These are phyloP conservation scores for Chouioia cunea DNA, from an alignment of 2,888 invertebrate genomes.

Conservation along the genomic window DNA sequence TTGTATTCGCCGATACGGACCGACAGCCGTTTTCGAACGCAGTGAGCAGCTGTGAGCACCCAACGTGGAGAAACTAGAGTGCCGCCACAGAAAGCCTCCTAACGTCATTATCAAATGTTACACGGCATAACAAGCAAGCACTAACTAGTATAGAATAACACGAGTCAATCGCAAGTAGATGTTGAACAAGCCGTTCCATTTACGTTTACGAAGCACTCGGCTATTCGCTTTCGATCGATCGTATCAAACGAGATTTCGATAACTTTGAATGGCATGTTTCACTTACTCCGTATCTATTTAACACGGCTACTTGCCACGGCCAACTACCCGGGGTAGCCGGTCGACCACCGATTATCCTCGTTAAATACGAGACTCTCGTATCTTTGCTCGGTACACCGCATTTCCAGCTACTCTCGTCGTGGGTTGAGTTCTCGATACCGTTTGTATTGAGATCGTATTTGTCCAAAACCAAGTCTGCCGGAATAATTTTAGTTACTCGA, in stretches of 20 bases:
- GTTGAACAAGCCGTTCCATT: too few species aligned
- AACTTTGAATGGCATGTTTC: too few species aligned
- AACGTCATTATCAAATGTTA: constrained; percentile 30
- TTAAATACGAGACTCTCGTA: constrained; percentile 61
- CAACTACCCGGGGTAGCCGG: constrained; percentile 85
- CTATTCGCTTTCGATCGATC: not conserved
- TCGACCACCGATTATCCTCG: constrained; percentile 89
- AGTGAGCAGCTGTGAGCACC: constrained; percentile 91
- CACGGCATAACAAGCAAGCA: too few species aligned
- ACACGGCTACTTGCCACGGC: constrained; percentile 95
- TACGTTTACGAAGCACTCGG: too few species aligned
- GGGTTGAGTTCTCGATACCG: constrained; percentile 56
- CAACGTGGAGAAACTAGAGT: constrained; percentile 85
- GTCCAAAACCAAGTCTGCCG: constrained; percentile 58
- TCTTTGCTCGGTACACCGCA: constrained; percentile 59
- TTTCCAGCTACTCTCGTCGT: constrained; percentile 59
- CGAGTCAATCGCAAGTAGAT: not conserved
- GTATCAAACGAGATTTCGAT: not conserved
- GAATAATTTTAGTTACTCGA: too few species aligned
- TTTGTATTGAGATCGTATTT: constrained; percentile 61
- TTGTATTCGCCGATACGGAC: constrained; percentile 91
- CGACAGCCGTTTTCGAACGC: constrained; percentile 81
- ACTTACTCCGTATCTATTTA: constrained; percentile 84
- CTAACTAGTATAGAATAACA: not conserved
- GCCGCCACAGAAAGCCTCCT: constrained; percentile 92